Evolutionary conservation across 2,797 vertebrate genomes (phyloP), one percentile per base, ranked within the genome.

Genomic region (Amblyraja radiata): DNA sequence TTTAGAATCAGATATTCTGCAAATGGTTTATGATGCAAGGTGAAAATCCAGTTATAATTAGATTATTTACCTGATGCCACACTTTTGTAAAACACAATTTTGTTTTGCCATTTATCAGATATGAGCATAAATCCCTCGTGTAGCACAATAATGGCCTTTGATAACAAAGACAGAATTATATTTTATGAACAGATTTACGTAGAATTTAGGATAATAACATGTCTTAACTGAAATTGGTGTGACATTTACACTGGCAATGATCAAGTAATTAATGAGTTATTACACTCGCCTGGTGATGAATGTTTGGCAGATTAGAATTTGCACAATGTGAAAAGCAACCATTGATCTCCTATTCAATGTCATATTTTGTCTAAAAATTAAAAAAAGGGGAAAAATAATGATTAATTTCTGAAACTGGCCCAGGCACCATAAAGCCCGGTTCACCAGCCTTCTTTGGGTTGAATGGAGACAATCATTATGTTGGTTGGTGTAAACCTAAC

Each of bases 271-370:
- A n/a, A 63, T 86, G 25, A 65, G 6, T 32, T n/a, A 86, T 86
- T 86, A 63, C n/a, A 32, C 28, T 65, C 58, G 14, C 14, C 28
- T 28, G 61, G 14, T n/a, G 25, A 86, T 63, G 28, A 16, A 32
- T 32, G n/a, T 28, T 63, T 83, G 83, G n/a, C 28, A 84, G 80
- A 32, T 86, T 86, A 32, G 83, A 54, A 86, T 65, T 86, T 86
- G 13, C 61, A 63, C 28, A 86, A 6, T 11, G 58, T 63, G 16
- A 28, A 32, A 32, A 13, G 25, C 11, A 86, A 0, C 11, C 11
- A 32, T 86, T 6, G 14, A 11, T 6, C 5, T 63, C 54, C 61
- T 63, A 58, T 86, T n/a, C 16, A 63, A 61, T 84, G 81, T 25
- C 28, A 86, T 63, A 32, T 63, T 8, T 6, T 28, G 63, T n/a